phyloP scores from a whole-genome alignment of 2,797 vertebrate species.

The Sphaeramia orbicularis region DNA sequence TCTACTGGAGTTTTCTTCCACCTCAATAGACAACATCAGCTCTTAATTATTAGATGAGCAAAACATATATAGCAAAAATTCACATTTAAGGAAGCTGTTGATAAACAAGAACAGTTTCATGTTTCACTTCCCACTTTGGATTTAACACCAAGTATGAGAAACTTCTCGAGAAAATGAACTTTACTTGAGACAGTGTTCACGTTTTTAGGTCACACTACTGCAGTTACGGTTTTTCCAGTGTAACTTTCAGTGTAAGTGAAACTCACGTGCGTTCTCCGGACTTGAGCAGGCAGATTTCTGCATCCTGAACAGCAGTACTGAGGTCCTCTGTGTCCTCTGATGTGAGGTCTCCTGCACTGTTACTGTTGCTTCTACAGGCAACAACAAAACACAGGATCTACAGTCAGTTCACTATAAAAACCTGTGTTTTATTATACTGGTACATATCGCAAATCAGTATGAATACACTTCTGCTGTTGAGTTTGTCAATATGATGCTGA shows the following conservation, averaged over 20 bases:
- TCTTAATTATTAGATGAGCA: background rate
- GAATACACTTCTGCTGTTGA: no score
- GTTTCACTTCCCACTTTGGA: constrained; percentile 44
- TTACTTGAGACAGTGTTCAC: background rate
- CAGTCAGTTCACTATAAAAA: no score
- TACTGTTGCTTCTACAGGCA: constrained; percentile 66
- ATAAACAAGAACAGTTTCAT: constrained; percentile 3
- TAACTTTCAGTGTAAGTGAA: constrained; percentile 7
- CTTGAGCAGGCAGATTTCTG: constrained; percentile 94
- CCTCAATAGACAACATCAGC: background rate
- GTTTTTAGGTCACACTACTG: background rate
- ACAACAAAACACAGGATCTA: background rate
- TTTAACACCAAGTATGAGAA: background rate
- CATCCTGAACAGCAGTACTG: constrained; percentile 87
- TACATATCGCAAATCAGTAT: no score
- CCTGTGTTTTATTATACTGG: no score
- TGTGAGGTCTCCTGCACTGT: constrained; percentile 81
- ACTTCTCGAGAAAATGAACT: constrained; percentile 19
- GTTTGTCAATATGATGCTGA: no score
- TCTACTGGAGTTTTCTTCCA: no score
- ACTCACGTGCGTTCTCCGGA: constrained; percentile 95
- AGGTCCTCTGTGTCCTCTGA: constrained; percentile 88
- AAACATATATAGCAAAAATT: background rate
- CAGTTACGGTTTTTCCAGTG: background rate
- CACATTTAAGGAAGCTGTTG: constrained; percentile 8